Percentiles rank a stretch among this genome's conserved stretches.
These are phyloP conservation scores for Resseliella maxima DNA, from an alignment of 2,888 invertebrate genomes.

Conservation along the genomic window DNA sequence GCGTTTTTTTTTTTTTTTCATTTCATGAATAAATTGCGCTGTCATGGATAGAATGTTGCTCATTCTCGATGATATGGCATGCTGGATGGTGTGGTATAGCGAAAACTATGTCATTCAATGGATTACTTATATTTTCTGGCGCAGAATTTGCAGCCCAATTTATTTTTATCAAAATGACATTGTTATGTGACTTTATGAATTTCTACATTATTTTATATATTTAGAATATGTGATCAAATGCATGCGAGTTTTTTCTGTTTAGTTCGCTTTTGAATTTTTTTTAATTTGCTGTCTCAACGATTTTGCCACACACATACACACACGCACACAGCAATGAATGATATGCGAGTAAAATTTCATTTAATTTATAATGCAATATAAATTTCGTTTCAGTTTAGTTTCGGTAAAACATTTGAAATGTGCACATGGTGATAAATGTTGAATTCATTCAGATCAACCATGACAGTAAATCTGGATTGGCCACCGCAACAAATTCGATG, in stretches of 20 bases:
- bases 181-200: background rate
- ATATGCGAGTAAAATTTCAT: background rate
- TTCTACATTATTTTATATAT: too few relatives aligned
- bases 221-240: too few relatives aligned
- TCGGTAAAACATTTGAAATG: background rate
- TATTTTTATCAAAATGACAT: slow-evolving; percentile 27
- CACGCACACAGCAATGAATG: background rate
- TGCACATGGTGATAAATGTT: slow-evolving; percentile 17
- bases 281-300: slow-evolving; percentile 33
- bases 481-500: slow-evolving; percentile 26
- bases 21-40: background rate
- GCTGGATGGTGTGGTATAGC: background rate
- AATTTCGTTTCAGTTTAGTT: background rate
- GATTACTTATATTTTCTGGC: background rate
- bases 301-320: background rate
- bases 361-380: background rate
- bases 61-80: background rate
- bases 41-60: background rate
- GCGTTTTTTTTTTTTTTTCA: background rate
- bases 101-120: slow-evolving; percentile 6
- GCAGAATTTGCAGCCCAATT: slow-evolving; percentile 11
- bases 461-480: slow-evolving; percentile 25
- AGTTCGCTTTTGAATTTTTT: background rate
- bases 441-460: slow-evolving; percentile 42
- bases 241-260: background rate